Evolutionary conservation across 1,140 invertebrate genomes (phyloP).

Genomic region (Galendromus occidentalis): DNA sequence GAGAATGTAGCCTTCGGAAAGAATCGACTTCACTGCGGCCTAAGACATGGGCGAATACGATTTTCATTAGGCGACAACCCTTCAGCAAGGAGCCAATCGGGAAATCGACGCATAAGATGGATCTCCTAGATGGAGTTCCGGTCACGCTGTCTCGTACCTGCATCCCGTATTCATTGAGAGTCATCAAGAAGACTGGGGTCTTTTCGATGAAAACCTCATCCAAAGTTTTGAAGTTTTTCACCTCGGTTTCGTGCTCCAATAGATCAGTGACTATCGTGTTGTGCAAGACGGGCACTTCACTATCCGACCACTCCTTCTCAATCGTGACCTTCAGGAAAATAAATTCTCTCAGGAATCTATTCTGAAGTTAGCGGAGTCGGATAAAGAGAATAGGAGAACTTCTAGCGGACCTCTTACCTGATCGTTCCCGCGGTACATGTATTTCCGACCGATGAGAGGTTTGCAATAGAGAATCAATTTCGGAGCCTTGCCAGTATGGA

Average conservation of each 20-base stretch:
- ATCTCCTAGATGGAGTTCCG: background rate
- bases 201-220: background rate
- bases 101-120: background rate
- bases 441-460: slow-evolving; percentile 43
- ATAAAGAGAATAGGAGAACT: too few species aligned
- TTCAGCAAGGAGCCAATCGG: too few species aligned
- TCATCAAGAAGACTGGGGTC: background rate
- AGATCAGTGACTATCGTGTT: background rate
- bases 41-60: background rate
- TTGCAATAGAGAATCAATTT: slow-evolving; percentile 48
- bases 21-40: background rate
- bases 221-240: background rate
- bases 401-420: background rate
- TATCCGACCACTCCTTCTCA: background rate
- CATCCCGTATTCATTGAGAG: background rate
- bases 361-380: background rate
- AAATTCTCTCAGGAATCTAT: background rate
- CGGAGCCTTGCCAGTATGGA: slow-evolving; percentile 46
- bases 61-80: too few species aligned
- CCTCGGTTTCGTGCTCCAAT: background rate
- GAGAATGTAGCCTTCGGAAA: background rate
- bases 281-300: background rate
- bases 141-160: slow-evolving; percentile 14
- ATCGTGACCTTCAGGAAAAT: background rate
- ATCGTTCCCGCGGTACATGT: slow-evolving; percentile 17